These are phyloP conservation scores for Odontocerum albicorne DNA, from an alignment of 2,888 invertebrate species.

Conservation along the genomic window DNA sequence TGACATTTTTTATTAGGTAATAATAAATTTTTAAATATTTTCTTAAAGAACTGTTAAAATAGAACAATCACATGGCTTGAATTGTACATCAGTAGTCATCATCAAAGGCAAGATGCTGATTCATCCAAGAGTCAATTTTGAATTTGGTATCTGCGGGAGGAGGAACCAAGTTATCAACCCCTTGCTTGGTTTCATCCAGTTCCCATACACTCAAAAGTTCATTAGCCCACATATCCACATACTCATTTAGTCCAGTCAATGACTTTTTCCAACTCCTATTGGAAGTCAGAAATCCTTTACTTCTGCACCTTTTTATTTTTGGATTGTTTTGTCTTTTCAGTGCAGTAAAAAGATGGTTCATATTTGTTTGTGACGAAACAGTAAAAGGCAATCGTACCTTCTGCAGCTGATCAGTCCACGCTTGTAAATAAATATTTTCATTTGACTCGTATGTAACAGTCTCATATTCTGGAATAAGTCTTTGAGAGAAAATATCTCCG, in stretches of 20 bases:
- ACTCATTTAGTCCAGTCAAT: constrained; percentile 17
- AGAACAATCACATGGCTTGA: background rate
- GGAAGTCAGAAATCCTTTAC: constrained; percentile 4
- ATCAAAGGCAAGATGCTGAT: constrained; percentile 4
- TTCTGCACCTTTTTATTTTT: background rate
- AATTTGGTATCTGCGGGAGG: constrained; percentile 28
- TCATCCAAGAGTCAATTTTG: constrained; percentile 26
- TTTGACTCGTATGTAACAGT: constrained; percentile 46
- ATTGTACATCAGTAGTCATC: background rate
- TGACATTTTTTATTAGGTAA: no score
- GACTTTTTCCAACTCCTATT: constrained; percentile 20
- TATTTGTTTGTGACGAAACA: constrained; percentile 39
- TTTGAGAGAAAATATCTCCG: constrained; percentile 50
- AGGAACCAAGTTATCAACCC: constrained; percentile 15
- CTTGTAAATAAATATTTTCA: constrained; percentile 43
- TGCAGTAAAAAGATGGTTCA: constrained; percentile 7
- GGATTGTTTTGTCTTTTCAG: constrained; percentile 1
- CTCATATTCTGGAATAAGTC: constrained; percentile 45
- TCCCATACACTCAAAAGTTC: constrained; percentile 34
- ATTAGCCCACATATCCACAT: constrained; percentile 28
- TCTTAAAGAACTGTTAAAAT: no score
- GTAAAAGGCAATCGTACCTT: constrained; percentile 41
- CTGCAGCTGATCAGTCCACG: constrained; percentile 46
- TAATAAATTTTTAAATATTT: no score
- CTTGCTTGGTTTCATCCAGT: constrained; percentile 13